Evolutionary conservation across 2,888 invertebrate species (phyloP).

Genomic region (Tipula confusa): DNA sequence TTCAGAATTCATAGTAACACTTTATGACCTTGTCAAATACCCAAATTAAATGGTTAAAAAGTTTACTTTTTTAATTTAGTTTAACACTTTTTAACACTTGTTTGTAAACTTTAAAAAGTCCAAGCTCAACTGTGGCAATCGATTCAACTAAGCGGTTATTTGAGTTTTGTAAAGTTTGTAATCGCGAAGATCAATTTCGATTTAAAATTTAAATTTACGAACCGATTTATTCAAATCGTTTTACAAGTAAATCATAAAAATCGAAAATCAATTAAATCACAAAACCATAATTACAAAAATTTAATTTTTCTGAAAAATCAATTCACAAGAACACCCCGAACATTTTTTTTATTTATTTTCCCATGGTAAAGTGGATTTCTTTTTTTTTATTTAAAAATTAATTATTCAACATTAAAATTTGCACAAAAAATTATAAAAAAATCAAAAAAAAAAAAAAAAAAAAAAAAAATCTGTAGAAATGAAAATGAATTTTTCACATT

Average conservation of each 20-base stretch:
- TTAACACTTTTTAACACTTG: too few relatives aligned
- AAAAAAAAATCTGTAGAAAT: too few relatives aligned
- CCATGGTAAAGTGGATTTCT: neutral
- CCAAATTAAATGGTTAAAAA: too few relatives aligned
- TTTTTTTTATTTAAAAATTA: neutral
- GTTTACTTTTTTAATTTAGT: too few relatives aligned
- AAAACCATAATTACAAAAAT: constrained; percentile 16
- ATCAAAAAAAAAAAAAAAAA: neutral
- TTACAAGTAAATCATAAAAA: neutral
- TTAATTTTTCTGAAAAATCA: neutral
- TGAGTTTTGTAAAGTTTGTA: too few relatives aligned
- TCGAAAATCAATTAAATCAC: neutral
- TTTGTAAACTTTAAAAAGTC: too few relatives aligned
- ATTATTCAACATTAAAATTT: constrained; percentile 4
- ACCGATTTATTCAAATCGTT: neutral
- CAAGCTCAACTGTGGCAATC: too few relatives aligned
- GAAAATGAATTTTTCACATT: neutral
- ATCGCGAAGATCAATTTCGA: too few relatives aligned
- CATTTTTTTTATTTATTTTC: neutral
- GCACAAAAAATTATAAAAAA: neutral
- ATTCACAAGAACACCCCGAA: neutral
- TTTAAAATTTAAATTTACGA: neutral
- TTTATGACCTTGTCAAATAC: too few relatives aligned
- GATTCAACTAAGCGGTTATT: too few relatives aligned
- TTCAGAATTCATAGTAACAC: too few relatives aligned